Conservation (phyloP, 2,888 invertebrate genomes). For the Zaprionus lineosus region DNA sequence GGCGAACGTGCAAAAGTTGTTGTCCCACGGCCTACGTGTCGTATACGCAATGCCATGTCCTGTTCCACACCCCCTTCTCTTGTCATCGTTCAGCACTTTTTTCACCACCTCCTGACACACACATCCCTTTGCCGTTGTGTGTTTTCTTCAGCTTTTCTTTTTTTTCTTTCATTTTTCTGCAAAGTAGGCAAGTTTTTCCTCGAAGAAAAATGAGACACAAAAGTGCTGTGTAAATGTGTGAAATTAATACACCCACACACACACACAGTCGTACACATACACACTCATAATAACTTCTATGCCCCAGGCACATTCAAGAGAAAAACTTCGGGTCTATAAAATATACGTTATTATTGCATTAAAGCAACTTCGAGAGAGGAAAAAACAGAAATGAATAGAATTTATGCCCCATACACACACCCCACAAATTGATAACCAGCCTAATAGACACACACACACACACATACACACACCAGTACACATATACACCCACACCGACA, state of each 20-base stretch:
- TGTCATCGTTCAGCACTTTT: too few relatives aligned
- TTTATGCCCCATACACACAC: constrained; percentile 42
- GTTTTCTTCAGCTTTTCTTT: constrained; percentile 1
- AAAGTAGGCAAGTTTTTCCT: constrained; percentile 50
- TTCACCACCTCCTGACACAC: too few relatives aligned
- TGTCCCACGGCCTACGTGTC: constrained; percentile 39
- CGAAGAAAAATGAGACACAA: constrained; percentile 61
- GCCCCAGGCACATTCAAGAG: constrained; percentile 8
- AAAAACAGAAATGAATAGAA: constrained; percentile 48
- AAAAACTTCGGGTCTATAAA: constrained; percentile 52
- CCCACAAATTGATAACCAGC: constrained; percentile 45
- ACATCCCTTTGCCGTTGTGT: constrained; percentile 9
- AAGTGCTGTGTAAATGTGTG: constrained; percentile 71
- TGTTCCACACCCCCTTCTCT: not conserved
- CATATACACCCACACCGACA: constrained; percentile 7
- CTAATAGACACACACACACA: constrained; percentile 6
- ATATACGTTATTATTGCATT: constrained; percentile 71
- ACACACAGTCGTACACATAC: constrained; percentile 8
- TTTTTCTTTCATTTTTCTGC: constrained; percentile 28
- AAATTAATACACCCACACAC: constrained; percentile 60
- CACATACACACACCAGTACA: constrained; percentile 18
- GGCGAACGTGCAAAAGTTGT: constrained; percentile 55
- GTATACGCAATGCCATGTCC: constrained; percentile 38
- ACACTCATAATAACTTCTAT: constrained; percentile 8
- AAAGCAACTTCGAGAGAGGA: constrained; percentile 33